phyloP scores from a whole-genome alignment of 2,888 invertebrate genomes.

The Strigamia crassipes region DNA sequence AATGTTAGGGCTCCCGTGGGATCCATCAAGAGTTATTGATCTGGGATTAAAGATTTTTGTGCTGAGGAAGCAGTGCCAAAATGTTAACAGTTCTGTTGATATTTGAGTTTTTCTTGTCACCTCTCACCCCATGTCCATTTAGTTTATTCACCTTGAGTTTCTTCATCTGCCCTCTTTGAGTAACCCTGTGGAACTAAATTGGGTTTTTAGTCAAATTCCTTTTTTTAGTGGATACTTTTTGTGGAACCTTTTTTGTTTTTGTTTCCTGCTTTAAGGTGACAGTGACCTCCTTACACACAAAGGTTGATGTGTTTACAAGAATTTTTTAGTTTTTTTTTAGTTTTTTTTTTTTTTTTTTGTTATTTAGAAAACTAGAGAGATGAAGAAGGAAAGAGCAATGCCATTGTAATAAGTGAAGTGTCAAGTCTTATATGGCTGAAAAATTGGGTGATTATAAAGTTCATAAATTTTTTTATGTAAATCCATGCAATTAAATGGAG shows the following conservation, averaged over 20 bases:
- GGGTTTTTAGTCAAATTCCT: conserved; percentile 21
- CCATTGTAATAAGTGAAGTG: too few relatives aligned
- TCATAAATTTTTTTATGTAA: too few relatives aligned
- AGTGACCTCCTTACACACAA: conserved; percentile 1
- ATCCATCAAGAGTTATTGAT: conserved; percentile 32
- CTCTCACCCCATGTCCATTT: conserved; percentile 6
- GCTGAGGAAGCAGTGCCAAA: conserved; percentile 33
- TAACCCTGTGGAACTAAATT: conserved; percentile 32
- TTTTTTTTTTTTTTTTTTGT: not conserved
- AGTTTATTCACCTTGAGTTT: conserved; percentile 32
- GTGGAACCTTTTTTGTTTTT: not conserved
- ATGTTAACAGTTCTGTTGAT: conserved; percentile 29
- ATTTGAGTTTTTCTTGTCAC: conserved; percentile 8
- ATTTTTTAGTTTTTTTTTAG: not conserved
- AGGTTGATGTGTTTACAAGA: not conserved
- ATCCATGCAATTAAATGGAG: too few relatives aligned
- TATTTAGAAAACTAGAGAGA: too few relatives aligned
- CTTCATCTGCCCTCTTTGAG: conserved; percentile 4
- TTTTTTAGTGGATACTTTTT: not conserved
- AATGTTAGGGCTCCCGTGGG: not conserved
- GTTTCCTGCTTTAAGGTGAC: not conserved
- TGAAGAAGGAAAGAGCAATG: not conserved
- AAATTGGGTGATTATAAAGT: too few relatives aligned
- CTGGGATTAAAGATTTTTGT: conserved; percentile 35
- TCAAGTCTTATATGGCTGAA: too few relatives aligned